Conservation (phyloP, 2,113 vertebrate genomes). For the Stegostoma tigrinum region DNA sequence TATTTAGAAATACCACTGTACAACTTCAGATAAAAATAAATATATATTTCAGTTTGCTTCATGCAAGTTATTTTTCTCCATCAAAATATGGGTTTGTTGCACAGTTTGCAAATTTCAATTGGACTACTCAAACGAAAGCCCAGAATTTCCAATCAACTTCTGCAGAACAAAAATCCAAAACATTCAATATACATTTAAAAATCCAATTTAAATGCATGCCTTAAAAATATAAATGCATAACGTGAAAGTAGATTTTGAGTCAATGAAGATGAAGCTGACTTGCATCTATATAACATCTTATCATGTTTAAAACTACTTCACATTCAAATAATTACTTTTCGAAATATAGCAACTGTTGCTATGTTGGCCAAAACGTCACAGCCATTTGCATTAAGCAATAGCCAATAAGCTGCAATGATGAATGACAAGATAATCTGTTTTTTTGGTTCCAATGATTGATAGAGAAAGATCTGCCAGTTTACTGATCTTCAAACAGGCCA, state of each 20-base stretch:
- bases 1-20: background rate
- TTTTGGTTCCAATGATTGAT: background rate
- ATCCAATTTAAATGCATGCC: conserved; percentile 21
- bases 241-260: background rate
- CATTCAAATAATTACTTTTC: background rate
- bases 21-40: background rate
- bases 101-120: conserved; percentile 1
- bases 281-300: background rate
- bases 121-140: background rate
- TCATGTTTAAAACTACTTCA: background rate
- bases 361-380: background rate
- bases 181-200: conserved; percentile 5
- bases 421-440: background rate
- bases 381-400: background rate
- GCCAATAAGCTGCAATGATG: background rate
- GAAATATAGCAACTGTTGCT: background rate
- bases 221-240: background rate
- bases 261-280: background rate
- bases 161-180: background rate
- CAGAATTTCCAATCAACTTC: background rate
- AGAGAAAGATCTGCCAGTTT: background rate
- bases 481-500: background rate
- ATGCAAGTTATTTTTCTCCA: background rate
- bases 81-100: background rate
- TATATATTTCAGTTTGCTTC: background rate